Base-by-base conservation (phyloP, 1,140 invertebrate genomes). In the Diachasmimorpha longicaudata region DNA sequence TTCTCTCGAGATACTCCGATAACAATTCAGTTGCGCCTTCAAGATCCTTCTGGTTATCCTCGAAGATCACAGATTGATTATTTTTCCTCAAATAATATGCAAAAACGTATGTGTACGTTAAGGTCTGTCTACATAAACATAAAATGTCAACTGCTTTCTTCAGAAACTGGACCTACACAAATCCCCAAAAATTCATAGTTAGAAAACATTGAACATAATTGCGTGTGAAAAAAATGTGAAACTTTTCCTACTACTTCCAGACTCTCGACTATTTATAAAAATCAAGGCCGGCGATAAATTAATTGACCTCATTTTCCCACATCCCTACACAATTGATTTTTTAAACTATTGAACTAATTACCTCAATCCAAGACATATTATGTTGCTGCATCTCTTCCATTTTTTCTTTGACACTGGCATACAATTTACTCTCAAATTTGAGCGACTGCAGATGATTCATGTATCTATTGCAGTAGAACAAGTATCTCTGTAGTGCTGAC, bases 331-430 rank as follows among this genome's bases (percentile, higher is more conserved):
- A n/a, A n/a, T n/a, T n/a, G n/a, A n/a, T n/a, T n/a, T n/a, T n/a
- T n/a, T n/a, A n/a, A n/a, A n/a, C 91, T 67, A 31, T 31, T 31
- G 31, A 31, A 31, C 31, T 5, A 86, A 91, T 87, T 81, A 97
- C 96, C 93, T 99, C 98, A 83, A 99, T 99, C 98, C 98, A 99
- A 66, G 97, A 98, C 98, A 99, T 99, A 85, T 98, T 98, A 86
- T 99, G 97, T 83, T 99, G 97, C 85, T 99, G 97, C 98, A 99
- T 99, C 90, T 99, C 98, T 87, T 99, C 98, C 98, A 99, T 99
- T 90, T 99, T 99, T 83, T 96, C 94, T 87, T 98, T 97, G 11
- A 99, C 95, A 69, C 95, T 95, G 5, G 95, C 95, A 88, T 98
- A 98, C 19, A 98, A 90, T 91, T 99, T 99, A 87, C 96, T 94